Percentiles rank a stretch among this genome's conserved stretches.
These are phyloP conservation scores for Drosophila siamana DNA, from an alignment of 2,888 invertebrate genomes.

Conservation along the genomic window DNA sequence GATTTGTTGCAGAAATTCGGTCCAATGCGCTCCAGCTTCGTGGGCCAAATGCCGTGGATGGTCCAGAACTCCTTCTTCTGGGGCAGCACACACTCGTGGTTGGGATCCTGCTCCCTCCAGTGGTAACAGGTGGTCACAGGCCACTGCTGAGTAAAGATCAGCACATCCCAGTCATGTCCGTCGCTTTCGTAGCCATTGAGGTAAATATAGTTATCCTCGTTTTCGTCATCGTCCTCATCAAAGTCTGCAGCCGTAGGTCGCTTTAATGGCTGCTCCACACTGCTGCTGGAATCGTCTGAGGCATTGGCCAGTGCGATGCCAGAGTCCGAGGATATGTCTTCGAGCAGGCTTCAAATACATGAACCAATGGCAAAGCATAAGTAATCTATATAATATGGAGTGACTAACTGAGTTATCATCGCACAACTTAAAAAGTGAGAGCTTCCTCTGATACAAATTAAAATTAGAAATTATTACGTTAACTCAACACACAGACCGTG, in stretches of 20 bases:
- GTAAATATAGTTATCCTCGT: conserved; percentile 57
- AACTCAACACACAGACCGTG: no score
- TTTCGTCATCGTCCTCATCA: conserved; percentile 59
- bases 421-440: no score
- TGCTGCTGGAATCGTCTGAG: conserved; percentile 62
- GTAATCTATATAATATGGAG: conserved; percentile 11
- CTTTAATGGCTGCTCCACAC: conserved; percentile 56
- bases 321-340: conserved; percentile 41
- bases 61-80: conserved; percentile 89
- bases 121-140: conserved; percentile 90
- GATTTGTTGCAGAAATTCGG: conserved; percentile 91
- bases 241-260: conserved; percentile 51
- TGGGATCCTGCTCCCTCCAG: conserved; percentile 88
- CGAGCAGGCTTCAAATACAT: conserved; percentile 35
- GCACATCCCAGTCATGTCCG: conserved; percentile 88
- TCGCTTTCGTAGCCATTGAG: conserved; percentile 17
- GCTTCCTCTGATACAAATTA: no score
- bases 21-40: conserved; percentile 88
- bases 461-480: no score
- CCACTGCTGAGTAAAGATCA: conserved; percentile 94
- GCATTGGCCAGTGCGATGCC: conserved; percentile 43
- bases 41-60: conserved; percentile 94
- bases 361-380: conserved; percentile 10
- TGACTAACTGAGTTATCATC: no score
- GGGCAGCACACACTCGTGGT: conserved; percentile 89